Conservation (phyloP, 2,888 invertebrate genomes). For the Lagria hirta region DNA sequence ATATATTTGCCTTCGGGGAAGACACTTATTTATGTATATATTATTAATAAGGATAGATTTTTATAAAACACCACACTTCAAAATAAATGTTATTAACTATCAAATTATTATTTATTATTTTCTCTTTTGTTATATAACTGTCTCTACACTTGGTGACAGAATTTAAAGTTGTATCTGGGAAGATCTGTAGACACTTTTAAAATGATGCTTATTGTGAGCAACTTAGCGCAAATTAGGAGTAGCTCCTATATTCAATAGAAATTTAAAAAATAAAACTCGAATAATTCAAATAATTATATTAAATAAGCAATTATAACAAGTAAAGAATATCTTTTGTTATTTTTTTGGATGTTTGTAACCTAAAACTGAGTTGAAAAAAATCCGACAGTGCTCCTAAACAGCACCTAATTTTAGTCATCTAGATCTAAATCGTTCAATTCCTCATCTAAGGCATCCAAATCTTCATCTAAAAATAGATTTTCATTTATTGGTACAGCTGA, state of each 20-base stretch:
- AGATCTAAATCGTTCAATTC: conserved; percentile 79
- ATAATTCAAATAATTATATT: too few relatives aligned
- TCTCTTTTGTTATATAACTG: too few relatives aligned
- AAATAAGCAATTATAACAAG: too few relatives aligned
- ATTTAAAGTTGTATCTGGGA: too few relatives aligned
- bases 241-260: too few relatives aligned
- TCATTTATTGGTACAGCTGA: conserved; percentile 84
- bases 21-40: background rate
- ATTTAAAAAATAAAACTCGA: too few relatives aligned
- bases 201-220: too few relatives aligned
- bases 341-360: conserved; percentile 3
- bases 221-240: too few relatives aligned
- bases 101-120: too few relatives aligned
- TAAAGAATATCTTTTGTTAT: conserved; percentile 2
- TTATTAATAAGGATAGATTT: background rate
- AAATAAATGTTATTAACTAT: too few relatives aligned
- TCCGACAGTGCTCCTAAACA: conserved; percentile 29
- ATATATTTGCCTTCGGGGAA: background rate
- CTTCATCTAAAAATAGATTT: conserved; percentile 87
- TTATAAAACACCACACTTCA: background rate
- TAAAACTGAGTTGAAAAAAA: conserved; percentile 5
- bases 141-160: too few relatives aligned
- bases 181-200: too few relatives aligned
- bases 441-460: conserved; percentile 76
- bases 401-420: conserved; percentile 57